Base-by-base conservation (phyloP, 2,797 vertebrate species). In the Champsocephalus esox region DNA sequence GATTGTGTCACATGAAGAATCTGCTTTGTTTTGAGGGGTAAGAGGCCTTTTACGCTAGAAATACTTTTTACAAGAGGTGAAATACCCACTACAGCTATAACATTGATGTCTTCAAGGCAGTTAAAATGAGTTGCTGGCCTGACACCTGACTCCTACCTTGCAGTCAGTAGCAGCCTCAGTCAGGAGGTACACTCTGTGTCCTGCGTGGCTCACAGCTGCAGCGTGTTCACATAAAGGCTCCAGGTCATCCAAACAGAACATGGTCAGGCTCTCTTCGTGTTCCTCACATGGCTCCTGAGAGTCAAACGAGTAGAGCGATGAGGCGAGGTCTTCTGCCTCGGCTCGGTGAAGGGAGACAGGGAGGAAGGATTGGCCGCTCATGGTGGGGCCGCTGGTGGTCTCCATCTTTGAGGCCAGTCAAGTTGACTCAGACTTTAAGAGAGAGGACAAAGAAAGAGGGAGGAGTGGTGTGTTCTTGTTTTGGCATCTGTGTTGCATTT, bases 241-340 rank as follows among this genome's bases (percentile, higher is more conserved):
- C 77, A 84, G 59, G 70, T 89, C 84, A 66, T 90, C 86, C 83
- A 90, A 69, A 75, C 90, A 90, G 81, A 88, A 88, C 80, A 64
- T 0, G 34, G 80, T 80, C 68, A 79, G 75, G 9, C 64, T 44
- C 52, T 55, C 67, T 51, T 70, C 48, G 2, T 83, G 80, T 41
- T 83, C 70, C 65, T 64, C 66, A 60, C 86, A 85, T 7, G 0
- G 1, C 51, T 75, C 80, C 9, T 41, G 34, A 50, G 58, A 62
- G 21, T 68, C 75, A 19, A 21, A 24, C 1, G 46, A 45, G 24
- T 58, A 59, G 46, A 55, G n/a, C 58, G 49, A 28, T 1, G 16
- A 66, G 34, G 13, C 1, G 4, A 51, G 50, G 64, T 32, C 75
- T 14, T 73, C 71, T 8, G 38, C 54, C 71, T 71, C 68, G 2